A percentile compares a stretch with the other conserved stretches of the same genome.
phyloP scores from a whole-genome alignment of 1,140 invertebrate species.

The Oedothorax gibbosus region DNA sequence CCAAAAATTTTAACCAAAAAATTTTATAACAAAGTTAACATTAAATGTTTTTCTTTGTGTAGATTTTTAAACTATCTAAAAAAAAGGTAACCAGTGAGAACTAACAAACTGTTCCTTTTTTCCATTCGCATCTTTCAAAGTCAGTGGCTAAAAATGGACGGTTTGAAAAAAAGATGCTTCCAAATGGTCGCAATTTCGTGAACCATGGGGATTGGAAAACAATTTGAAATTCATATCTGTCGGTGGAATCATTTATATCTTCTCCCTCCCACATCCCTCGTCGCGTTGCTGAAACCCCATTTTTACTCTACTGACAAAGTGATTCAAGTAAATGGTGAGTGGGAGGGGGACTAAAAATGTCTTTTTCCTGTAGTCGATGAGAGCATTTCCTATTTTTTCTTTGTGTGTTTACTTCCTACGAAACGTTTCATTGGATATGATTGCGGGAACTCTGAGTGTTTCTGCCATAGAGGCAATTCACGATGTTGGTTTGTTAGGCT shows the following conservation, averaged over 20 bases:
- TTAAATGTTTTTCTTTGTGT: no score
- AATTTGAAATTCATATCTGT: constrained; percentile 63
- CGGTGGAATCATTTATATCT: constrained; percentile 60
- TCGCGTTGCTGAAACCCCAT: not conserved
- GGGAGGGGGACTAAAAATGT: constrained; percentile 32
- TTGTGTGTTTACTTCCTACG: not conserved
- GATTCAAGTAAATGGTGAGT: constrained; percentile 37
- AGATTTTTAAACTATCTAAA: not conserved
- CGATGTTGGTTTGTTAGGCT: no score
- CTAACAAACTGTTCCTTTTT: not conserved
- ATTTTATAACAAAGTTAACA: no score
- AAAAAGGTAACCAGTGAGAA: no score
- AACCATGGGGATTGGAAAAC: constrained; percentile 62
- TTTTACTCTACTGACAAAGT: constrained; percentile 32
- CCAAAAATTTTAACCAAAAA: no score
- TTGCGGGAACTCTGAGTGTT: no score
- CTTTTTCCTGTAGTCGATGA: not conserved
- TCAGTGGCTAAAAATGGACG: constrained; percentile 55
- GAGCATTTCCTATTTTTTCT: constrained; percentile 23
- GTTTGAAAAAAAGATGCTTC: constrained; percentile 61
- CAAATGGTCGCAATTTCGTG: constrained; percentile 62
- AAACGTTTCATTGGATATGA: not conserved
- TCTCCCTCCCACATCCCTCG: not conserved
- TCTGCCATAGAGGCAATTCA: no score
- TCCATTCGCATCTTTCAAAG: constrained; percentile 18